These are phyloP conservation scores for Premnoplex brunnescens DNA, from an alignment of 2,797 vertebrate species.

Conservation along the genomic window DNA sequence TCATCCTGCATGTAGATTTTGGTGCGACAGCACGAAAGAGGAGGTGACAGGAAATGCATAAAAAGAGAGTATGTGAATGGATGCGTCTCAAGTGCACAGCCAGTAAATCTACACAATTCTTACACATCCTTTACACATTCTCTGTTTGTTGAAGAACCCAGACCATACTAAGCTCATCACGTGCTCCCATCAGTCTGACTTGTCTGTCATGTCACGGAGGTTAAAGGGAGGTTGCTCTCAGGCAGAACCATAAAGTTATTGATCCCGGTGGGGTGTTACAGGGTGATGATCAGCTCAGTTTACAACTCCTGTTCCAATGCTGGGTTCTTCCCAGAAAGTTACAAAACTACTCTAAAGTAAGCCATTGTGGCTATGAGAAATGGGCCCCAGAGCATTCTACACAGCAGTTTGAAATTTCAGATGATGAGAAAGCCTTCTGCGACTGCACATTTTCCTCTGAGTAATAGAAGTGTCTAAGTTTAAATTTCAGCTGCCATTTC, in stretches of 20 bases:
- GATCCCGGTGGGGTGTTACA: not conserved
- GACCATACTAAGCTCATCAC: not conserved
- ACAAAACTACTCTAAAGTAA: not conserved
- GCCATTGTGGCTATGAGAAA: not conserved
- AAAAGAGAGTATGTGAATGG: not conserved
- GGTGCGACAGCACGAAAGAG: not conserved
- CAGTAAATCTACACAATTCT: not conserved
- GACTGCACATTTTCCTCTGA: not conserved
- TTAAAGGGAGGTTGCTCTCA: not conserved
- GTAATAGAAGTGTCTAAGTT: constrained; percentile 36
- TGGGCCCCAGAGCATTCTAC: not conserved
- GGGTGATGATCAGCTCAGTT: not conserved
- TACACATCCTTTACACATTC: not conserved
- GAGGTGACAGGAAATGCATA: not conserved
- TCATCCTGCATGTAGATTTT: not conserved
- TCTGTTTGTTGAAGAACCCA: not conserved
- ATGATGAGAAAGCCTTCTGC: constrained; percentile 32
- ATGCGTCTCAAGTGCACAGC: not conserved
- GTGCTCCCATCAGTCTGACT: not conserved
- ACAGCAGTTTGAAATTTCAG: constrained; percentile 9
- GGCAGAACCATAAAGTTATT: not conserved
- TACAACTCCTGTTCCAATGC: not conserved
- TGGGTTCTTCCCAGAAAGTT: not conserved
- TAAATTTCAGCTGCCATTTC: constrained; percentile 56
- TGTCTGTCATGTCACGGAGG: not conserved